phyloP scores from a whole-genome alignment of 1,140 invertebrate genomes.

The Venustaconcha ellipsiformis region DNA sequence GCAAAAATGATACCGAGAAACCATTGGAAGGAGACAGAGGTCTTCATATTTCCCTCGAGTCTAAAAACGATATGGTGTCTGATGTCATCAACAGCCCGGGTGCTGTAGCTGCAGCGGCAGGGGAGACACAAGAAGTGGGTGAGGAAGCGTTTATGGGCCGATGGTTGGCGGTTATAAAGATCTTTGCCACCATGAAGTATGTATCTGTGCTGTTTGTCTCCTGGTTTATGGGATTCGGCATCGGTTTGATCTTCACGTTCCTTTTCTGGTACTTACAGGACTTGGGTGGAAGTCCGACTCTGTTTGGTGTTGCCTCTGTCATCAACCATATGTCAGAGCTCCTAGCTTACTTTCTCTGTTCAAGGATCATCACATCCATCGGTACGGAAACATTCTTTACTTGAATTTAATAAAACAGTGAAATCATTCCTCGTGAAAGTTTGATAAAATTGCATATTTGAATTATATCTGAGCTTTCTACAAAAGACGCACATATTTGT shows the following conservation, averaged over 20 bases:
- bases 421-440: too few species aligned
- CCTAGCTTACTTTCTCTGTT: constrained; percentile 98
- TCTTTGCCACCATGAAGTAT: constrained; percentile 58
- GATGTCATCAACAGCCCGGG: constrained; percentile 53
- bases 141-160: constrained; percentile 59
- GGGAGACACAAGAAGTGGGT: constrained; percentile 27
- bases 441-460: too few species aligned
- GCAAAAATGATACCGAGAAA: constrained; percentile 5
- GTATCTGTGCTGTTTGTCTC: constrained; percentile 91
- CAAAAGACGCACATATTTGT: too few species aligned
- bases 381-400: constrained; percentile 48
- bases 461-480: too few species aligned
- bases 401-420: too few species aligned
- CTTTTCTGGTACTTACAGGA: constrained; percentile 99
- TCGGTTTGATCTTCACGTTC: constrained; percentile 98
- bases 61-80: constrained; percentile 58
- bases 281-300: constrained; percentile 94
- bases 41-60: constrained; percentile 49
- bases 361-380: constrained; percentile 81
- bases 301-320: constrained; percentile 98
- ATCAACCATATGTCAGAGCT: constrained; percentile 99
- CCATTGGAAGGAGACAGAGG: constrained; percentile 14
- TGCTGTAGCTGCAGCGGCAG: constrained; percentile 11
- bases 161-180: constrained; percentile 61
- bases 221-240: constrained; percentile 99